Conservation (phyloP, 2,888 invertebrate genomes). For the Tipula unca region DNA sequence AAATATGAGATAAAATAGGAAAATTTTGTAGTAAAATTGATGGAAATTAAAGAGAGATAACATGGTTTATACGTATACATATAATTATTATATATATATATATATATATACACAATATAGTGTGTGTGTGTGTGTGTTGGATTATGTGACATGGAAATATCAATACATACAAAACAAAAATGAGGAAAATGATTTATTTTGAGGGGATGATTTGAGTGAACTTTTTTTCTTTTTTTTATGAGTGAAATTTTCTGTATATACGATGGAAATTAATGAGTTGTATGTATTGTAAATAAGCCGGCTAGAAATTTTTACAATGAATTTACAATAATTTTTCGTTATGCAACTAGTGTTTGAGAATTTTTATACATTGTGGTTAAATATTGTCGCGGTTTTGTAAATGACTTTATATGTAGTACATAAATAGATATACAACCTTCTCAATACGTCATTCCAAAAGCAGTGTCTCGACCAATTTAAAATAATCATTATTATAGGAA, state of each 20-base stretch:
- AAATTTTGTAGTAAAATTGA: not conserved
- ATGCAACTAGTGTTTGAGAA: not conserved
- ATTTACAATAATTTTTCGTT: not conserved
- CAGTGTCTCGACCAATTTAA: no score
- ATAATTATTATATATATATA: no score
- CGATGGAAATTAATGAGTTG: not conserved
- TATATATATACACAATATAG: not conserved
- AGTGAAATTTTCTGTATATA: not conserved
- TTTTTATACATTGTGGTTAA: not conserved
- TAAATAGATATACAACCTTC: no score
- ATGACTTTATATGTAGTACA: not conserved
- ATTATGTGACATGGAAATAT: not conserved
- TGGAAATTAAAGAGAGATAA: not conserved
- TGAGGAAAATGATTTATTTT: not conserved
- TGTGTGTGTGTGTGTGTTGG: not conserved
- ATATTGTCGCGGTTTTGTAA: not conserved
- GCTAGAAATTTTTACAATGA: not conserved
- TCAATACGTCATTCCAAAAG: no score
- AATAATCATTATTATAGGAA: no score
- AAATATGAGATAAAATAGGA: not conserved
- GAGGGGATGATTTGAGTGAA: not conserved
- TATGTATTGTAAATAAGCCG: not conserved
- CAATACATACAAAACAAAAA: not conserved
- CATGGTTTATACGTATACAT: not conserved
- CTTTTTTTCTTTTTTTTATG: not conserved